Evolutionary conservation across 2,113 vertebrate species (phyloP), one percentile per base, ranked within the genome.

Genomic region (Potamarius usumacintae): DNA sequence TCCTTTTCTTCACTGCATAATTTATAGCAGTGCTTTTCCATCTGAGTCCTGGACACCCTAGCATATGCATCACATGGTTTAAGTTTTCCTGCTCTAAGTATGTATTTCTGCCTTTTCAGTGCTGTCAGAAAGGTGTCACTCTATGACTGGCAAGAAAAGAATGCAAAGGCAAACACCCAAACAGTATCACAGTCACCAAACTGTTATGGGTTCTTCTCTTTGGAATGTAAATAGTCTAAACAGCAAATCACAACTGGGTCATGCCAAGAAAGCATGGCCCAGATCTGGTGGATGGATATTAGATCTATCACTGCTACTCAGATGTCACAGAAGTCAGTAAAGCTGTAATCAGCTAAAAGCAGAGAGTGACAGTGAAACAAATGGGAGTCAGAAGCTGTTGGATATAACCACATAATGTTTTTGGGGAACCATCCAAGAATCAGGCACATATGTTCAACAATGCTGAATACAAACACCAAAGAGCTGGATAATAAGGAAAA

Each of bases 21-120:
- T 90, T 91, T 63, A 86, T 69, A 42, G 63, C 78, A 50, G 78
- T 48, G 85, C 50, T 86, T 86, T 55, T 81, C n/a, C 53, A 71
- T 60, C 53, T 1, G 20, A 82, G 65, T n/a, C 27, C 22, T 17
- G 65, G 52, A 9, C 15, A 71, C 22, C 65, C 22, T 53, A 60
- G 25, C 20, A 81, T 55, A 50, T 67, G 62, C 48, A 17, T 25
- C n/a, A 34, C 27, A 71, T 11, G 60, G 20, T 69, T 58, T 50
- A 48, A 67, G 52, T 65, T 81, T 71, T 55, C 18, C 52, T 81
- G 84, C 60, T 67, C 10, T 34, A 20, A 77, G 14, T 58, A 77
- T 22, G 25, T 11, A 15, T 63, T 85, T 11, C 22, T 62, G 79
- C 34, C 5, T 65, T 67, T 82, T 9, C 25, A 18, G 1, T 65